These are phyloP conservation scores for Mesitornis unicolor DNA, from an alignment of 2,113 vertebrate species.

Conservation along the genomic window DNA sequence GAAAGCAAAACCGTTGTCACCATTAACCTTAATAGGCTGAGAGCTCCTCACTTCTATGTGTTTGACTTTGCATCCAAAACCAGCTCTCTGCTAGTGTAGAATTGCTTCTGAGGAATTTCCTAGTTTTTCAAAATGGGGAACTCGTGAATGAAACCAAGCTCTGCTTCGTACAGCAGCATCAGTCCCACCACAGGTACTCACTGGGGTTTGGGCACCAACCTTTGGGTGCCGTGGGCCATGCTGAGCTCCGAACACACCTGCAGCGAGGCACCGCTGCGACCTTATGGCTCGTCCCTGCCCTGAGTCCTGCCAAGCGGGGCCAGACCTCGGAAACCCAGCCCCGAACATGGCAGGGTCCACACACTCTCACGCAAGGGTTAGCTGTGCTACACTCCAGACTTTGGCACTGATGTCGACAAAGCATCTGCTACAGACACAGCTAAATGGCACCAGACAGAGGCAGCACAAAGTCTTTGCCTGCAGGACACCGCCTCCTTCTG, in stretches of 20 bases:
- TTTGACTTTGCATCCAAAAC: not conserved
- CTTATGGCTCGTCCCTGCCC: not conserved
- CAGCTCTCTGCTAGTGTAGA: not conserved
- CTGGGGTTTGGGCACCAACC: not conserved
- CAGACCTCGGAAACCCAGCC: not conserved
- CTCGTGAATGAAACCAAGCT: not conserved
- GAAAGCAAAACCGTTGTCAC: not conserved
- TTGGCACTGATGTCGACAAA: not conserved
- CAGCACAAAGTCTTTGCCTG: not conserved
- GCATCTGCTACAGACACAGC: not conserved
- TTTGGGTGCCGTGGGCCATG: no score
- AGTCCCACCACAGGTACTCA: accelerated
- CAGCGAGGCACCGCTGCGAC: not conserved
- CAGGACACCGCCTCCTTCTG: not conserved
- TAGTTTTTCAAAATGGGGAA: not conserved
- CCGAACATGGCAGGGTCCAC: not conserved
- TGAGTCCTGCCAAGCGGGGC: not conserved
- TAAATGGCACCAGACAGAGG: not conserved
- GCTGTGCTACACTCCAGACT: not conserved
- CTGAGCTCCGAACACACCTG: no score
- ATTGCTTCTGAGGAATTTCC: not conserved
- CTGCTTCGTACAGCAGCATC: not conserved
- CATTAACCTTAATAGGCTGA: no score
- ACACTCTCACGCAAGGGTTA: no score
- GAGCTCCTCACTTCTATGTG: not conserved